Percentiles rank a stretch among this genome's conserved stretches.
Evolutionary conservation across 2,113 vertebrate genomes (phyloP).

Genomic region (Dendropsophus ebraccatus): DNA sequence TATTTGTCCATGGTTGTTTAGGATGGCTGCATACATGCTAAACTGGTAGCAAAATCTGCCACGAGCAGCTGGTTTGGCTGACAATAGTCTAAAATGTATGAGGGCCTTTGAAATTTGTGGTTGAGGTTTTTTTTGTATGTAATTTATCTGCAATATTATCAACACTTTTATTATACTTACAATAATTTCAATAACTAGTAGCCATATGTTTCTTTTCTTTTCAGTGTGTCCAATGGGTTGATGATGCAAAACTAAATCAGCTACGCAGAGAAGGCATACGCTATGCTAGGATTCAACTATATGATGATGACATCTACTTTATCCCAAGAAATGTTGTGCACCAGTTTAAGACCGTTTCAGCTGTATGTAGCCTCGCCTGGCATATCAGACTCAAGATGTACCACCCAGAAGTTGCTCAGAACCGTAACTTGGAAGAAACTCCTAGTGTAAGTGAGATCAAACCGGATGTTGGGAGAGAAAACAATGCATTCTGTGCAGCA

Average conservation of each 20-base stretch:
- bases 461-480: constrained; percentile 68
- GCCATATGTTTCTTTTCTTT: constrained; percentile 25
- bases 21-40: no score
- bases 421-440: constrained; percentile 68
- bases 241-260: constrained; percentile 98
- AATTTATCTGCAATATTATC: no score
- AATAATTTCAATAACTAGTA: not conserved
- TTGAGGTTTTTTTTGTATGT: no score
- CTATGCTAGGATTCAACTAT: constrained; percentile 93
- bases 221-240: constrained; percentile 98
- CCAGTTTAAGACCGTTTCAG: constrained; percentile 97
- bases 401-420: constrained; percentile 74
- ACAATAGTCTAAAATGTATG: no score
- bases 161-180: no score
- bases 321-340: constrained; percentile 97
- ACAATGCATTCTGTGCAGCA: constrained; percentile 63
- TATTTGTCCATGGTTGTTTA: no score
- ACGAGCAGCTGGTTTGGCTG: no score
- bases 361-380: constrained; percentile 97
- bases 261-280: constrained; percentile 94
- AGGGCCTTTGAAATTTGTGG: no score
- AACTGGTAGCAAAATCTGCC: no score
- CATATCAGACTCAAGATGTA: constrained; percentile 90
- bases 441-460: constrained; percentile 66
- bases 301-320: constrained; percentile 96